A percentile compares a stretch with the other conserved stretches of the same genome.
Conservation (phyloP, 2,888 invertebrate genomes). For the Andrena camellia region DNA sequence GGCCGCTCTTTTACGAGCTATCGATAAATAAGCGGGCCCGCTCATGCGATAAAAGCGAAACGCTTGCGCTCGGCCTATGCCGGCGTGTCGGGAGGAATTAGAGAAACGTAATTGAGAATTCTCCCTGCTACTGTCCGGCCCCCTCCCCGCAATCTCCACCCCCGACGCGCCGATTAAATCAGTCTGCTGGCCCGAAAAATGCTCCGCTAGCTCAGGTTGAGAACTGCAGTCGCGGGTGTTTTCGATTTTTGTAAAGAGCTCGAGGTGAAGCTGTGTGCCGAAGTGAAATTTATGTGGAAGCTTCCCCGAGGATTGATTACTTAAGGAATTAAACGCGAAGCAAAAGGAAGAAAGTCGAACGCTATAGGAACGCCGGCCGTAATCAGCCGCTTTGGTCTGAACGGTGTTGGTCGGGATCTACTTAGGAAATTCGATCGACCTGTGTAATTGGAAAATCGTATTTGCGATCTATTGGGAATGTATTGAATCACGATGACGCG, state of each 20-base stretch:
- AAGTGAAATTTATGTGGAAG: constrained; percentile 16
- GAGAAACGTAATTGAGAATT: constrained; percentile 59
- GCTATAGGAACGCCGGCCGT: constrained; percentile 2
- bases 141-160: not conserved
- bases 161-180: constrained; percentile 43
- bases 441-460: not conserved
- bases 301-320: constrained; percentile 13
- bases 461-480: not conserved
- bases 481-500: not conserved
- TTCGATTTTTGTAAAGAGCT: not conserved
- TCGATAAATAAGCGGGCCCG: constrained; percentile 70
- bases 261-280: not conserved
- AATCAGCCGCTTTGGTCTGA: not conserved
- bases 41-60: constrained; percentile 57
- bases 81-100: constrained; percentile 47
- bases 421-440: constrained; percentile 14
- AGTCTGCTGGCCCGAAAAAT: constrained; percentile 16
- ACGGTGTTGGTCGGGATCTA: not conserved
- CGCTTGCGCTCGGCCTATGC: constrained; percentile 17
- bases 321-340: constrained; percentile 20
- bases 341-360: constrained; percentile 2
- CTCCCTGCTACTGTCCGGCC: not conserved
- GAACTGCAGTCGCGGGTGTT: not conserved
- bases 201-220: not conserved
- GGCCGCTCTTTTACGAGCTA: constrained; percentile 69